Percentiles rank a stretch among this genome's conserved stretches.
Conservation (phyloP, 2,888 invertebrate species). For the Noctua comes region DNA sequence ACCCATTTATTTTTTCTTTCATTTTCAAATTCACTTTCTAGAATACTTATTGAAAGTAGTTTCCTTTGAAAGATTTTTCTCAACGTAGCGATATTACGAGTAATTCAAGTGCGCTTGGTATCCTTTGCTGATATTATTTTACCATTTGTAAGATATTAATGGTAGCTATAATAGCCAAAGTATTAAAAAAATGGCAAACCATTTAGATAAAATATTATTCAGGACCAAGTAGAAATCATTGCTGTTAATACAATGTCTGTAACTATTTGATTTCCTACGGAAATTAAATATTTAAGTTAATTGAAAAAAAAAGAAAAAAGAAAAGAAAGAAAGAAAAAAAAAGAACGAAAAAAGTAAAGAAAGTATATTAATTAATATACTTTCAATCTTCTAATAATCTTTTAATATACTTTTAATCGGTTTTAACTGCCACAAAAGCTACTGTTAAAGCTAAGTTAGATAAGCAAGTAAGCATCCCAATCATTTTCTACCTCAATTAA, state of each 20-base stretch:
- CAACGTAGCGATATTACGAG: conserved; percentile 10
- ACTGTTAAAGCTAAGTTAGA: background rate
- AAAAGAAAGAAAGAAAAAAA: no score
- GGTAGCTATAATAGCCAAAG: background rate
- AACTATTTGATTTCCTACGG: background rate
- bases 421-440: background rate
- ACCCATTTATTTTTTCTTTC: background rate
- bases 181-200: background rate
- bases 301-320: no score
- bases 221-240: background rate
- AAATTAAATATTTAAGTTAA: background rate
- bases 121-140: conserved; percentile 22
- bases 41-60: conserved; percentile 14
- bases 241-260: background rate
- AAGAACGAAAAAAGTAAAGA: no score
- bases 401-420: no score
- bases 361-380: no score
- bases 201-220: background rate
- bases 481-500: background rate
- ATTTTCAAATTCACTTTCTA: conserved; percentile 10
- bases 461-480: no score
- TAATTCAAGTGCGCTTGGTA: conserved; percentile 34
- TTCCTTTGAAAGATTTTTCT: conserved; percentile 16
- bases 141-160: conserved; percentile 1
- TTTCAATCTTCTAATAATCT: no score